Evolutionary conservation across 1,140 invertebrate species (phyloP), one percentile per base, ranked within the genome.

Genomic region (Nomia melanderi): DNA sequence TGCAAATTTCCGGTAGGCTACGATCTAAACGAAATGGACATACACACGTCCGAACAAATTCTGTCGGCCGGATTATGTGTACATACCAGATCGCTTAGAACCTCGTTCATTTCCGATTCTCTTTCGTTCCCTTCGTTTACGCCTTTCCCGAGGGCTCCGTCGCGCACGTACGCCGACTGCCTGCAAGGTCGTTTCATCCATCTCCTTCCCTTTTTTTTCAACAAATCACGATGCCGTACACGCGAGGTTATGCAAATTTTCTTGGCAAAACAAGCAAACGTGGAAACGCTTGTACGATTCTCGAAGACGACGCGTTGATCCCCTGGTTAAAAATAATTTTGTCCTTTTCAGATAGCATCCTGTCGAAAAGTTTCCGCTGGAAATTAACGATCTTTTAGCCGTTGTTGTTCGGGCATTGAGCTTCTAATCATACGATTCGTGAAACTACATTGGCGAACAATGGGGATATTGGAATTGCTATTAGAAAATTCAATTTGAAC

Each of bases 1-100:
- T 91, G 89, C 88, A 87, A 90, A 90, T 90, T 90, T 91, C 90
- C 90, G 89, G 85, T 86, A 82, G 71, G 67, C 80, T 70, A 80
- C 60, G 83, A 86, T 87, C 86, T 81, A 84, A 84, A 72, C 82
- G 77, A 78, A 77, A 87, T 84, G 79, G 82, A 81, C 80, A 81
- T 50, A 76, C 75, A 53, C 78, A 84, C 79, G 79, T 77, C 82
- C 74, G 77, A 86, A 77, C 78, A 88, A 67, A 82, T 85, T 87
- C 69, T 76, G 63, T 31, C 69, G 47, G 27, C 50, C 76, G 76
- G 69, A 70, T 82, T 53, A 20, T 8, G 25, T 60, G 44, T 33
- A 36, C 77, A 84, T 74, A 78, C 64, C 64, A 76, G n/a, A 33
- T 36, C 81, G 78, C 75, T 71, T 83, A 54, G 63, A 82, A 67